Conservation (phyloP, 2,888 invertebrate species). For the Morinoia aosen region DNA sequence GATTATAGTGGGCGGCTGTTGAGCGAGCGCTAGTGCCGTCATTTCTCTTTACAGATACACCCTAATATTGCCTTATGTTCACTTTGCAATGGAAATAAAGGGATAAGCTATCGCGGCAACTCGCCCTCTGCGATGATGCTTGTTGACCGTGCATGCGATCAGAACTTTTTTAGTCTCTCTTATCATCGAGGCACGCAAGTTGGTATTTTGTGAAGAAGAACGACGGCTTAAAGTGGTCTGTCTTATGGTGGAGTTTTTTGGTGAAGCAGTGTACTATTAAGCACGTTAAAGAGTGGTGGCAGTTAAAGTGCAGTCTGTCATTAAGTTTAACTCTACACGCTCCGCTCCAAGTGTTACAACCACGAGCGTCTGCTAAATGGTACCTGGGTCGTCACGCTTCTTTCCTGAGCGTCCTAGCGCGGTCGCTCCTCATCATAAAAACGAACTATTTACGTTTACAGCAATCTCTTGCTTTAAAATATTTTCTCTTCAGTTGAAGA, state of each 20-base stretch:
- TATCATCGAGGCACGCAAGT: neutral
- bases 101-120: constrained; percentile 6
- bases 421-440: neutral
- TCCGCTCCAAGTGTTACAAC: constrained; percentile 19
- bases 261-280: constrained; percentile 23
- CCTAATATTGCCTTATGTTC: constrained; percentile 48
- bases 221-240: neutral
- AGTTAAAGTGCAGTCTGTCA: constrained; percentile 30
- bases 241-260: neutral
- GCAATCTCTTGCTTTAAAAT: neutral
- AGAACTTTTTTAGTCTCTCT: neutral
- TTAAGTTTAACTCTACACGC: constrained; percentile 28
- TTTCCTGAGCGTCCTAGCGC: neutral
- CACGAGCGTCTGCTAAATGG: constrained; percentile 13
- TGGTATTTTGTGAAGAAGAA: neutral
- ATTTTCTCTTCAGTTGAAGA: neutral
- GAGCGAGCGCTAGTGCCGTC: constrained; percentile 16
- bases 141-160: constrained; percentile 6
- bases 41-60: constrained; percentile 48
- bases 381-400: constrained; percentile 8
- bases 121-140: neutral
- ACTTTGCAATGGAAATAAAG: neutral
- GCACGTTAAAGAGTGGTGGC: constrained; percentile 29
- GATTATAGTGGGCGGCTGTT: constrained; percentile 45
- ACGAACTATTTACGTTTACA: constrained; percentile 6